A percentile compares a stretch with the other conserved stretches of the same genome.
phyloP scores from a whole-genome alignment of 2,113 vertebrate species.

The Carassius gibelio region DNA sequence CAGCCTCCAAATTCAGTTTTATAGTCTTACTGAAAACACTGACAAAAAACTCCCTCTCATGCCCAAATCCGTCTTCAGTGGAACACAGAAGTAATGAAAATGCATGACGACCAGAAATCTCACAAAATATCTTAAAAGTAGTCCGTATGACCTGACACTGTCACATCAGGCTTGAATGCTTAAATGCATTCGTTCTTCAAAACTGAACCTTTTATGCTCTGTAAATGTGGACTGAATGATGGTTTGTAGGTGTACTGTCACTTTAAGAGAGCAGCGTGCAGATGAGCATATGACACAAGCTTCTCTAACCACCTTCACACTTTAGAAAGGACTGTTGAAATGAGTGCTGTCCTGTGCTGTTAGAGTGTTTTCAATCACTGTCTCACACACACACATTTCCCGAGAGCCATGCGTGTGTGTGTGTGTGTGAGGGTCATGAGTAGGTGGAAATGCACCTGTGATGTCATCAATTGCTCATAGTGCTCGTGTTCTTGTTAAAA shows the following conservation, averaged over 20 bases:
- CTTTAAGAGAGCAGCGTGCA: not conserved
- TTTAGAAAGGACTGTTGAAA: conserved; percentile 11
- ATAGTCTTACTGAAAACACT: conserved; percentile 9
- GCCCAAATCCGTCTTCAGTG: not conserved
- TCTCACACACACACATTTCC: not conserved
- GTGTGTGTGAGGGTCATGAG: not conserved
- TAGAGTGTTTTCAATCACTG: conserved; percentile 26
- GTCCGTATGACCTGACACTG: too few relatives aligned
- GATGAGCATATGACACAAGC: not conserved
- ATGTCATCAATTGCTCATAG: conserved; percentile 13
- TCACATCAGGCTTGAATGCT: not conserved
- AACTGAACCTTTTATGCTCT: not conserved
- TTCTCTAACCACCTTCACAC: not conserved
- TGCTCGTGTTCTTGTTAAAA: not conserved
- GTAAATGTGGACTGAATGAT: not conserved
- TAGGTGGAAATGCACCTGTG: conserved; percentile 7
- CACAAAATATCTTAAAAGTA: not conserved
- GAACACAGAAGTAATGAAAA: too few relatives aligned
- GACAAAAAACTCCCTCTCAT: not conserved
- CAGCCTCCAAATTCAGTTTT: conserved; percentile 20
- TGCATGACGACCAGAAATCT: not conserved
- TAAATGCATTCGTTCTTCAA: not conserved
- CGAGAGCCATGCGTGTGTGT: too few relatives aligned
- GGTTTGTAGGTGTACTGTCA: not conserved
- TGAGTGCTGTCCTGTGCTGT: not conserved